Conservation (phyloP, 2,797 vertebrate species). For the Sebastes alutus region DNA sequence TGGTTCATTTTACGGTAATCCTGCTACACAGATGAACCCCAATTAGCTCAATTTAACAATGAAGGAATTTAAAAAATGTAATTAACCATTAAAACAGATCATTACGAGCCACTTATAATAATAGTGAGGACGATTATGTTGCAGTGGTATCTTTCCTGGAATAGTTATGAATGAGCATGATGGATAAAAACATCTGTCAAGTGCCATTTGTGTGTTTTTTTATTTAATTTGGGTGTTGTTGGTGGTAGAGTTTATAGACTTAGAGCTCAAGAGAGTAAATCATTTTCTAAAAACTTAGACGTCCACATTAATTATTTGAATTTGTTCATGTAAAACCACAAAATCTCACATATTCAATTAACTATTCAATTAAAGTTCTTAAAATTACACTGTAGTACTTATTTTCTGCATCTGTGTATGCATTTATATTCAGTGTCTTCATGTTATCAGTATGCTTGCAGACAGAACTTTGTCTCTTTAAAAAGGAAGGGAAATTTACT, state of each 20-base stretch:
- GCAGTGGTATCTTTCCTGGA: neutral
- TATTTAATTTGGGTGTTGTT: neutral
- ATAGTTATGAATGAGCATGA: neutral
- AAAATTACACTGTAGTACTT: neutral
- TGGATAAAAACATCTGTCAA: neutral
- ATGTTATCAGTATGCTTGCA: neutral
- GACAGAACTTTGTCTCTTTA: neutral
- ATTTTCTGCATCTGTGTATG: neutral
- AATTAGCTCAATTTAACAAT: constrained; percentile 8
- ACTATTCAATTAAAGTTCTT: neutral
- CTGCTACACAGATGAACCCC: neutral
- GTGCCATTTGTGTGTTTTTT: neutral
- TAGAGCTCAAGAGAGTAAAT: neutral
- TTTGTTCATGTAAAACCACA: neutral
- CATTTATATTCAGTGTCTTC: neutral
- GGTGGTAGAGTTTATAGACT: neutral
- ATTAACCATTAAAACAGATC: neutral
- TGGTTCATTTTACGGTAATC: neutral
- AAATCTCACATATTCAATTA: neutral
- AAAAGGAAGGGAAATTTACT: neutral
- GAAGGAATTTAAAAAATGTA: neutral
- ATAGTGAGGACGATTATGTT: neutral
- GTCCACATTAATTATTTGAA: neutral
- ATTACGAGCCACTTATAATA: neutral
- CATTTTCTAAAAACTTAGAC: neutral